Percentiles rank a stretch among this genome's conserved stretches.
Evolutionary conservation across 2,113 vertebrate genomes (phyloP).

Genomic region (Cricetomys ansorgei): DNA sequence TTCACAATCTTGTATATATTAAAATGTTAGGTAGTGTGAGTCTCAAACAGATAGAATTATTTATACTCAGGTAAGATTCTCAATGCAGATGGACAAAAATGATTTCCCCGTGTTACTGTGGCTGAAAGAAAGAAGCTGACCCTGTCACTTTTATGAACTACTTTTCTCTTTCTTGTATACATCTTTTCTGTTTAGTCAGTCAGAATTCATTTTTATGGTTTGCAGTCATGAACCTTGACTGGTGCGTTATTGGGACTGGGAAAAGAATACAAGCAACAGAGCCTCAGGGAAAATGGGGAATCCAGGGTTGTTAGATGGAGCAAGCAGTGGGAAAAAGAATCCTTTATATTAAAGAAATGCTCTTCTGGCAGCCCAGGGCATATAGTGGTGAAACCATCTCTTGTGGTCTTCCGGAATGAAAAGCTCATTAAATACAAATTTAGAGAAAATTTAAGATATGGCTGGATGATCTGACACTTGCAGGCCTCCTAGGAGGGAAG

Average conservation of each 20-base stretch:
- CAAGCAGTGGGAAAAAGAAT: background rate
- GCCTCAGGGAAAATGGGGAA: background rate
- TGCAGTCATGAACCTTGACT: background rate
- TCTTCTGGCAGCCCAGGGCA: background rate
- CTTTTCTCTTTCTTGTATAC: conserved; percentile 32
- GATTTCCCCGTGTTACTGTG: background rate
- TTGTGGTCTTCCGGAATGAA: background rate
- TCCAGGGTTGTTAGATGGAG: background rate
- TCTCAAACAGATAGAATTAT: background rate
- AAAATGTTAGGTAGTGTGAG: background rate
- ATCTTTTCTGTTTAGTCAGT: conserved; percentile 36
- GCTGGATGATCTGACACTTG: background rate
- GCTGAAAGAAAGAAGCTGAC: background rate
- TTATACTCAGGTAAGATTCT: background rate
- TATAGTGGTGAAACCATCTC: background rate
- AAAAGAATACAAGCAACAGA: background rate
- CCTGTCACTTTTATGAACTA: conserved; percentile 4
- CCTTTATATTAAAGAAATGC: background rate
- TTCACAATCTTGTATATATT: background rate
- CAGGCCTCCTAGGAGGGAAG: background rate
- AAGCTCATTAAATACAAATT: background rate
- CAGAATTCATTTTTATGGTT: background rate
- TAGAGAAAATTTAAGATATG: background rate
- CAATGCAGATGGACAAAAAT: background rate
- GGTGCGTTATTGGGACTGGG: background rate